Percentiles rank a stretch among this genome's conserved stretches.
Conservation (phyloP, 2,113 vertebrate species). For the Laterallus jamaicensis region DNA sequence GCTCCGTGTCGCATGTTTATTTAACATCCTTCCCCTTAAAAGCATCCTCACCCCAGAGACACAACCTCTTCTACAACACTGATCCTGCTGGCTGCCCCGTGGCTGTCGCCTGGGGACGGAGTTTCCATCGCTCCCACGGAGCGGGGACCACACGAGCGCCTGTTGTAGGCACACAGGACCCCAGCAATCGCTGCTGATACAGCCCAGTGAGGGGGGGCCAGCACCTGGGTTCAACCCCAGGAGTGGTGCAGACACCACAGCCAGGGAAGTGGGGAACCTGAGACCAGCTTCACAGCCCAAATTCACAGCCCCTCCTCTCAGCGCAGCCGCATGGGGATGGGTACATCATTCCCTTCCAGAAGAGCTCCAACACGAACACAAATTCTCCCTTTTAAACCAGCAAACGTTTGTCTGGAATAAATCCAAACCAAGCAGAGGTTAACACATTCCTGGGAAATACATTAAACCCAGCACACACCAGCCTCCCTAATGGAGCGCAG, state of each 20-base stretch:
- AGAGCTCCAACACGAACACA: not conserved
- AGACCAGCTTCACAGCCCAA: not conserved
- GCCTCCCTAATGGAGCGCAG: constrained; percentile 21
- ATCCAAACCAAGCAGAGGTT: constrained; percentile 57
- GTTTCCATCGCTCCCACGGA: accelerated
- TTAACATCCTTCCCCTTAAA: not conserved
- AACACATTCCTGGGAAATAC: constrained; percentile 40
- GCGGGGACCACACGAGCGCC: accelerated
- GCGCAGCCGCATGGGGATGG: accelerated
- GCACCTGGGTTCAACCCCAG: not conserved
- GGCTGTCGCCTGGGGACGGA: accelerated
- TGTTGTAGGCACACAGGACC: not conserved
- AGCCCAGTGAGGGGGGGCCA: not conserved
- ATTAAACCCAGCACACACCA: not conserved
- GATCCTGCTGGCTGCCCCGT: accelerated
- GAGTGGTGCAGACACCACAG: accelerated
- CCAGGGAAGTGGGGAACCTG: not conserved
- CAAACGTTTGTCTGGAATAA: constrained; percentile 51
- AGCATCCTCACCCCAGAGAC: not conserved
- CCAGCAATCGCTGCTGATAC: accelerated
- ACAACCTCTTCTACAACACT: not conserved
- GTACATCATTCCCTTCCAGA: constrained; percentile 3
- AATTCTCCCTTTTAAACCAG: constrained; percentile 54
- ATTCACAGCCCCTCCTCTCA: not conserved
- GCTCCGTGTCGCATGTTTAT: accelerated